Evolutionary conservation across 2,888 invertebrate genomes (phyloP), one percentile per base, ranked within the genome.

Genomic region (Temnothorax ravouxi): DNA sequence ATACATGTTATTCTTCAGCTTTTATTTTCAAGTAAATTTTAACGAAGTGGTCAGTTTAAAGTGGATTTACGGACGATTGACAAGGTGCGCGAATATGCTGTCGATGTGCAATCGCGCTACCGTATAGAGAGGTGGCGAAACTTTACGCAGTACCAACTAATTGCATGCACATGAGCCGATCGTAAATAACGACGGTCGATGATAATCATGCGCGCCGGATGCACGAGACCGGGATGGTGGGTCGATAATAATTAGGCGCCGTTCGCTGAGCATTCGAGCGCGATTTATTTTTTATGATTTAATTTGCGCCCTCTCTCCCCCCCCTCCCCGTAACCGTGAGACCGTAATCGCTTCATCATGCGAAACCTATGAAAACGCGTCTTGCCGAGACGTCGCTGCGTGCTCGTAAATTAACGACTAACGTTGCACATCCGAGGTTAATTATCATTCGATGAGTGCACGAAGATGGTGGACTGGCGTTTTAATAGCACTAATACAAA

Each of bases 251-350:
- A 83, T 77, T 77, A 83, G 64, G 38, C 77, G 66, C 50, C 64
- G 61, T 62, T 61, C 47, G 52, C n/a, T 59, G 61, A 59, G 71
- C 80, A 76, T 77, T 81, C 84, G 56, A 47, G 38, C 15, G 76
- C 87, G 72, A 84, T 88, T 80, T 85, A 62, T 85, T 87, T 89
- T 85, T 89, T 87, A 88, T 79, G 67, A 89, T 89, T 88, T 87
- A 87, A 85, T 88, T 87, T 80, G 75, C 69, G 50, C 83, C 64
- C 29, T 62, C 79, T 9, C 29, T 18, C 18, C 3, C 61, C 3
- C 2, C 15, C 18, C 41, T 41, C 41, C 56, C 72, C 56, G 34
- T 21, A 1, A 11, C 11, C 13, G 50, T 11, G 77, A 38, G 18
- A 9, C 61, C 41, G 72, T 75, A 81, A 81, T 76, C 76, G 81